These are phyloP conservation scores for Trichosurus vulpecula DNA, from an alignment of 2,797 vertebrate genomes.

Conservation along the genomic window DNA sequence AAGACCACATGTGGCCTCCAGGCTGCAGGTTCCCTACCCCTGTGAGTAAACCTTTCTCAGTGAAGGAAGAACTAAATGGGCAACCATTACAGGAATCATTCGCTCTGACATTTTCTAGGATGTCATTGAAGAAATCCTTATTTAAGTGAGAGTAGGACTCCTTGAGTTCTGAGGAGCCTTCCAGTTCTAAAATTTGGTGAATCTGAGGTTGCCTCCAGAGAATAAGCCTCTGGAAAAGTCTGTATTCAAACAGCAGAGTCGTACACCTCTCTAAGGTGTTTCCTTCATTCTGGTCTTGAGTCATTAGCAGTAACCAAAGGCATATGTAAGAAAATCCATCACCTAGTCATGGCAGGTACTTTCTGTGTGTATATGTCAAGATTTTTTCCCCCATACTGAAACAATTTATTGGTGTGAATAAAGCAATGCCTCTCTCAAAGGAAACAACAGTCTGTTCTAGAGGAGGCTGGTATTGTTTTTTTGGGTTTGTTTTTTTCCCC, in stretches of 20 bases:
- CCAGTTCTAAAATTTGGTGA: not conserved
- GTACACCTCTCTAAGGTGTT: not conserved
- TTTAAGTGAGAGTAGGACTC: not conserved
- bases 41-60: not conserved
- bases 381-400: not conserved
- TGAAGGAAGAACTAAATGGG: not conserved
- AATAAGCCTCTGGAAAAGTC: not conserved
- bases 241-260: not conserved
- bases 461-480: not conserved
- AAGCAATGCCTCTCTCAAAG: conserved; percentile 22
- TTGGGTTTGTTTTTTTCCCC: not conserved
- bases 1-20: too few species aligned
- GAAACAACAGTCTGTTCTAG: not conserved
- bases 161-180: not conserved
- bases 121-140: not conserved
- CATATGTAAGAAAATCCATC: not conserved
- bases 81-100: not conserved
- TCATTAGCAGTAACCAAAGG: not conserved
- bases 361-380: not conserved
- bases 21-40: too few species aligned
- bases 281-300: not conserved
- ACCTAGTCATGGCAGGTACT: conserved; percentile 10
- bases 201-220: not conserved
- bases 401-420: not conserved
- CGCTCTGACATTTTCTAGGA: not conserved